Conservation (phyloP, 2,797 vertebrate genomes). For the Rhinichthys osculus region DNA sequence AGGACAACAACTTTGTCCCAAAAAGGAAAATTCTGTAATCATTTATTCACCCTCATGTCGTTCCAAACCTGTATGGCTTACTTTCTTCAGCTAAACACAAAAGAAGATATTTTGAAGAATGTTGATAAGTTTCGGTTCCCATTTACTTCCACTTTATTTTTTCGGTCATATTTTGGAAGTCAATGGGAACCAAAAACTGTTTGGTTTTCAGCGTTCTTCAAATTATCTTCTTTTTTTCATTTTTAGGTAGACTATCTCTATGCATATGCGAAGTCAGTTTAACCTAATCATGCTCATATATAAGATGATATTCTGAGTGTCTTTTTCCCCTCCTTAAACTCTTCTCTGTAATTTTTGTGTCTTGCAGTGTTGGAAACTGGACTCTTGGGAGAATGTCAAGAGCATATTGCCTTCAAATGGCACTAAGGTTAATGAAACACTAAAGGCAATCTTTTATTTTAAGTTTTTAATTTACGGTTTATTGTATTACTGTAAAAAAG, state of each 20-base stretch:
- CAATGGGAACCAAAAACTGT: neutral
- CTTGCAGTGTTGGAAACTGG: constrained; percentile 73
- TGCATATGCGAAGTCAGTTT: neutral
- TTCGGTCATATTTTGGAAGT: neutral
- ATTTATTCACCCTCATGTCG: neutral
- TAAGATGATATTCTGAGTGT: neutral
- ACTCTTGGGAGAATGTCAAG: constrained; percentile 67
- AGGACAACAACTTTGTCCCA: too few species aligned
- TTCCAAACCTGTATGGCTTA: neutral
- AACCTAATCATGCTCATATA: neutral
- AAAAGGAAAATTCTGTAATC: neutral
- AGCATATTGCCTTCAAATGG: constrained; percentile 50
- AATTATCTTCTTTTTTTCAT: neutral
- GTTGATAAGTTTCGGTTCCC: neutral
- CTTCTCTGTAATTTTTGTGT: neutral
- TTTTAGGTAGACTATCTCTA: neutral
- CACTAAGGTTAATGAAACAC: constrained; percentile 57
- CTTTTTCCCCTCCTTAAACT: constrained; percentile 1
- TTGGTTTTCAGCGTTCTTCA: neutral
- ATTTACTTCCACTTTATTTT: neutral
- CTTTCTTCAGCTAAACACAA: neutral
- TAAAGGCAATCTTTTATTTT: constrained; percentile 64
- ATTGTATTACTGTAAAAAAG: neutral
- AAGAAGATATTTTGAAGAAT: neutral
- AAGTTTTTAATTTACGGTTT: neutral